These are phyloP conservation scores for Litocranius walleri DNA, from an alignment of 2,113 vertebrate species.

Conservation along the genomic window DNA sequence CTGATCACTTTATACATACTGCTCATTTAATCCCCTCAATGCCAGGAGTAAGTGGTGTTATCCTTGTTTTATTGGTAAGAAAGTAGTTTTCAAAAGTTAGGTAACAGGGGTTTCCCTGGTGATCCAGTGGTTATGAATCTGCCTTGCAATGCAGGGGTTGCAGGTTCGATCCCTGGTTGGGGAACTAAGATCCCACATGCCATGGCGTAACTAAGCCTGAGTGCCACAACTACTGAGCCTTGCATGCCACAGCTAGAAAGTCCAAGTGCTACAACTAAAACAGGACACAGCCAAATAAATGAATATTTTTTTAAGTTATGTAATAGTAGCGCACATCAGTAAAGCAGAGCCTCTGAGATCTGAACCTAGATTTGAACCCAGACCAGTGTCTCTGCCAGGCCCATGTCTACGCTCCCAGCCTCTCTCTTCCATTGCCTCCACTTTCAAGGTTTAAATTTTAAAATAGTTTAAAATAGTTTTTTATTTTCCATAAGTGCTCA, in stretches of 20 bases:
- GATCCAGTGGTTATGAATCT: background rate
- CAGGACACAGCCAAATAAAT: background rate
- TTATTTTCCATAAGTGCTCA: background rate
- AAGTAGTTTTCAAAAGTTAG: background rate
- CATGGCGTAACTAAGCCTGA: background rate
- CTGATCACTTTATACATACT: background rate
- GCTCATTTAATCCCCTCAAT: background rate
- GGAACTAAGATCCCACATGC: background rate
- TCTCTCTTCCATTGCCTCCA: background rate
- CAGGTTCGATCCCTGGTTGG: background rate
- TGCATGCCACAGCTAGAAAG: background rate
- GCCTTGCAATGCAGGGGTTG: background rate
- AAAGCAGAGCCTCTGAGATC: background rate
- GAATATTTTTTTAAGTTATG: background rate
- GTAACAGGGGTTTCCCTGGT: background rate
- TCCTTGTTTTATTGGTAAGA: background rate
- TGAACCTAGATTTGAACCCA: background rate
- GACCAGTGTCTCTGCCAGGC: background rate
- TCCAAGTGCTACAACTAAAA: background rate
- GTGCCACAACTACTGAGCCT: background rate
- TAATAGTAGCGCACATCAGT: background rate
- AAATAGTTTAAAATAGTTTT: background rate
- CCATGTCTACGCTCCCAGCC: background rate
- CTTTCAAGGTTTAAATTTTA: background rate
- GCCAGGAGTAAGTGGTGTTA: background rate